These are phyloP conservation scores for Drosophila ambigua DNA, from an alignment of 1,140 invertebrate genomes.

Conservation along the genomic window DNA sequence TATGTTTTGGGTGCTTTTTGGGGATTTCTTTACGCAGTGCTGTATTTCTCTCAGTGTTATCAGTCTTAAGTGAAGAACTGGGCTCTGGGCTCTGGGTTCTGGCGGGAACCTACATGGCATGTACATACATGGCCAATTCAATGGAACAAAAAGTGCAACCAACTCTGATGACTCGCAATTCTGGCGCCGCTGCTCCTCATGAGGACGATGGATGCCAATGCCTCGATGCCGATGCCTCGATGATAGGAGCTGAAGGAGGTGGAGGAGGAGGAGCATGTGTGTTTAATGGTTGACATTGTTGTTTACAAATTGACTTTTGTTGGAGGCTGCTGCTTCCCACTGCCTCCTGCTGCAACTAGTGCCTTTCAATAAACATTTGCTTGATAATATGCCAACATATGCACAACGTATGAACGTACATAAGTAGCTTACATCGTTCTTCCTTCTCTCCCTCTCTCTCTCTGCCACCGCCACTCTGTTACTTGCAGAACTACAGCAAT, in stretches of 20 bases:
- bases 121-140: conserved; percentile 43
- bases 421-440: conserved; percentile 64
- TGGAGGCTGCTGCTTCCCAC: conserved; percentile 12
- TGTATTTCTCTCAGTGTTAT: too few relatives aligned
- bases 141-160: conserved; percentile 65
- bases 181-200: background rate
- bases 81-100: too few relatives aligned
- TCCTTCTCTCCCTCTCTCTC: background rate
- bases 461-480: conserved; percentile 1
- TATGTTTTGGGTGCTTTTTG: too few relatives aligned
- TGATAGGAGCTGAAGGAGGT: conserved; percentile 16
- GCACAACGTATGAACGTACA: conserved; percentile 61
- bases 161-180: conserved; percentile 34
- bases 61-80: too few relatives aligned
- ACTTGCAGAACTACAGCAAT: conserved; percentile 75
- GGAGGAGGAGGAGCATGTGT: conserved; percentile 34
- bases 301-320: conserved; percentile 75
- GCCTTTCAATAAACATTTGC: conserved; percentile 60
- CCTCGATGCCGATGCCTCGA: conserved; percentile 10
- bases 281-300: conserved; percentile 68
- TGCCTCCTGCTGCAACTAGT: too few relatives aligned
- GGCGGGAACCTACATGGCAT: background rate
- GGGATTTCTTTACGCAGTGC: too few relatives aligned
- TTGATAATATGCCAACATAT: conserved; percentile 74
- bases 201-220: too few relatives aligned